A percentile compares a stretch with the other conserved stretches of the same genome.
Evolutionary conservation across 2,888 invertebrate genomes (phyloP).

Genomic region (Hemicrepidius hirtus): DNA sequence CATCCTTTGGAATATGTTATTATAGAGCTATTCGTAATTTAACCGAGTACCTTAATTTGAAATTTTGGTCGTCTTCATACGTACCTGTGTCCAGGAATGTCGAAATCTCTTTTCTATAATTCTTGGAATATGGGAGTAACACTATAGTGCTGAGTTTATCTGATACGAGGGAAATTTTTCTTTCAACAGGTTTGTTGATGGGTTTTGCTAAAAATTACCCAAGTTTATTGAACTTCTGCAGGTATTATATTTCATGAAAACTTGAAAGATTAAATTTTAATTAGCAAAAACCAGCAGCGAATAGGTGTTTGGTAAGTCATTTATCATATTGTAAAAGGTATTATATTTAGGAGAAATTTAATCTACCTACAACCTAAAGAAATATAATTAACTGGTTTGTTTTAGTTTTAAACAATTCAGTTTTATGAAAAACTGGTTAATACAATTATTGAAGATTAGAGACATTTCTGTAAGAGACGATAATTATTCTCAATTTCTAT

Average conservation of each 20-base stretch:
- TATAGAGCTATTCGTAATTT: conserved; percentile 13
- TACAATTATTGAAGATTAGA: too few species aligned
- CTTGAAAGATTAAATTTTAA: not conserved
- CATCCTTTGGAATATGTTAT: conserved; percentile 10
- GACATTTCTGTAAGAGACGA: too few species aligned
- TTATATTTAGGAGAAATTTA: too few species aligned
- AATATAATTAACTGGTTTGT: too few species aligned
- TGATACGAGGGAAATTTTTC: not conserved
- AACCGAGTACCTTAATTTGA: not conserved
- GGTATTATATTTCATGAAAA: conserved; percentile 4
- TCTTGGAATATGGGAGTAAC: not conserved
- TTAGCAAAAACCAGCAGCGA: not conserved
- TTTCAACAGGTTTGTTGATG: conserved; percentile 2
- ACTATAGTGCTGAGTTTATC: not conserved
- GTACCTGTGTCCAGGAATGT: not conserved
- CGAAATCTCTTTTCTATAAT: not conserved
- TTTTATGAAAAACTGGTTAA: too few species aligned
- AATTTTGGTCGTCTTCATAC: not conserved
- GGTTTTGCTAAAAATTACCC: not conserved
- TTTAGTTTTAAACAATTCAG: too few species aligned
- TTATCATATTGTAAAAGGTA: not conserved
- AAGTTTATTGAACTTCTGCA: not conserved
- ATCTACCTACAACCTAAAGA: too few species aligned
- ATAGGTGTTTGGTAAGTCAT: not conserved
- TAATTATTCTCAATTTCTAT: too few species aligned